These are phyloP conservation scores for Pantherophis guttatus DNA, from an alignment of 2,113 vertebrate species.

Conservation along the genomic window DNA sequence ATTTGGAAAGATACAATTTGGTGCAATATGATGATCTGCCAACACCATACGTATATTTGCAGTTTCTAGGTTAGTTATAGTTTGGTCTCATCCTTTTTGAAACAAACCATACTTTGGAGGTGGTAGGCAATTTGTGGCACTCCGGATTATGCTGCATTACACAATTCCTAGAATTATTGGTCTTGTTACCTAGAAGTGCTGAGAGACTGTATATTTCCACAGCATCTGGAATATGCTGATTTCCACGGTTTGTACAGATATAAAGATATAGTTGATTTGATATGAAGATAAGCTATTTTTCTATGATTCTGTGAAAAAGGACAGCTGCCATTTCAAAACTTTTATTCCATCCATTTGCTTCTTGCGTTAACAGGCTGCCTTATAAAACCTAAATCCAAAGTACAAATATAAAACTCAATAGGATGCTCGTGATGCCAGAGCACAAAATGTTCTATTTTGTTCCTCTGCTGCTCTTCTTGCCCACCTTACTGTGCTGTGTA, in stretches of 20 bases:
- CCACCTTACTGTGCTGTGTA: neutral
- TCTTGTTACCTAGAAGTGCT: neutral
- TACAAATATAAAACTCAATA: neutral
- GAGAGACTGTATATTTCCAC: neutral
- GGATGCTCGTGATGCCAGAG: neutral
- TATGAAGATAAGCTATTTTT: neutral
- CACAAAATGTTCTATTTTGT: neutral
- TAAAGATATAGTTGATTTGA: neutral
- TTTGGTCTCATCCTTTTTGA: neutral
- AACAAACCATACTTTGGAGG: neutral
- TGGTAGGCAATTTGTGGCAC: neutral
- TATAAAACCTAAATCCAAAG: neutral
- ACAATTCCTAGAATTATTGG: neutral
- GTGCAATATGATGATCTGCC: neutral
- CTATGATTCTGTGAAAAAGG: neutral
- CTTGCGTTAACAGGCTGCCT: neutral
- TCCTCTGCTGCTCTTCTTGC: neutral
- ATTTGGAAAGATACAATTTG: neutral
- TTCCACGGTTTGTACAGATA: neutral
- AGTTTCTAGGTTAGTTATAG: neutral
- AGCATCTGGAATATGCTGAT: neutral
- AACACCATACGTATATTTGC: neutral
- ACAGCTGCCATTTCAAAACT: neutral
- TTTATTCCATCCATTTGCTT: constrained; percentile 1
- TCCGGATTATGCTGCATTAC: neutral